phyloP scores from a whole-genome alignment of 2,113 vertebrate genomes.

The Cyanoramphus novaezelandiae region DNA sequence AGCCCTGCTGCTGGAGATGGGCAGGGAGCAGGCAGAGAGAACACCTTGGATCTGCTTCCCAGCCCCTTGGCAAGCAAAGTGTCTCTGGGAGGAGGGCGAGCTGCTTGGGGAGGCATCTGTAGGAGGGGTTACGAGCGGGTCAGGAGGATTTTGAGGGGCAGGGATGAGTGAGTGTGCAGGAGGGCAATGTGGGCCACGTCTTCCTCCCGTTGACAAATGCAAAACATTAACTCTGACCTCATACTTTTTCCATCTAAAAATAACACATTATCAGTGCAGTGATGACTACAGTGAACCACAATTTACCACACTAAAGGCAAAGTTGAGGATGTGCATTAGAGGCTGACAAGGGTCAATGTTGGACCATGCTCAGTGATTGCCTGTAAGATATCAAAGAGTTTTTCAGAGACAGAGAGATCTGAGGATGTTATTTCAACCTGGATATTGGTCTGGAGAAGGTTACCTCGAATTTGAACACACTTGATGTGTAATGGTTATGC shows the following conservation, averaged over 20 bases:
- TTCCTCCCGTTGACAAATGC: not conserved
- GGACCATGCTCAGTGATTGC: not conserved
- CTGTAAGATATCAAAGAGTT: not conserved
- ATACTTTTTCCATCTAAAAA: not conserved
- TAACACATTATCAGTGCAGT: not conserved
- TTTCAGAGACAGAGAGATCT: not conserved
- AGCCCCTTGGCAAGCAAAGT: not conserved
- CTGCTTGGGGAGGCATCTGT: not conserved
- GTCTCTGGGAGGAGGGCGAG: not conserved
- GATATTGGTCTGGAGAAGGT: not conserved
- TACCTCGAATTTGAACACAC: accelerated
- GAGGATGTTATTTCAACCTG: not conserved
- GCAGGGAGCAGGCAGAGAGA: not conserved
- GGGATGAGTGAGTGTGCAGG: not conserved
- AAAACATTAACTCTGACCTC: slow-evolving; percentile 32
- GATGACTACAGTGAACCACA: not conserved
- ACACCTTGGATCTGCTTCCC: not conserved
- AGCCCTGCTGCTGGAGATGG: accelerated
- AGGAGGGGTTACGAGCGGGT: not conserved
- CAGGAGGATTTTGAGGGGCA: not conserved
- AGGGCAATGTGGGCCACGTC: accelerated
- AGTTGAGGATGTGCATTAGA: not conserved
- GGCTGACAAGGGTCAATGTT: not conserved
- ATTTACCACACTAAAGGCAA: not conserved
- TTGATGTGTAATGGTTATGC: not conserved